These are phyloP conservation scores for Rhinogobio ventralis DNA, from an alignment of 2,797 vertebrate genomes.

Conservation along the genomic window DNA sequence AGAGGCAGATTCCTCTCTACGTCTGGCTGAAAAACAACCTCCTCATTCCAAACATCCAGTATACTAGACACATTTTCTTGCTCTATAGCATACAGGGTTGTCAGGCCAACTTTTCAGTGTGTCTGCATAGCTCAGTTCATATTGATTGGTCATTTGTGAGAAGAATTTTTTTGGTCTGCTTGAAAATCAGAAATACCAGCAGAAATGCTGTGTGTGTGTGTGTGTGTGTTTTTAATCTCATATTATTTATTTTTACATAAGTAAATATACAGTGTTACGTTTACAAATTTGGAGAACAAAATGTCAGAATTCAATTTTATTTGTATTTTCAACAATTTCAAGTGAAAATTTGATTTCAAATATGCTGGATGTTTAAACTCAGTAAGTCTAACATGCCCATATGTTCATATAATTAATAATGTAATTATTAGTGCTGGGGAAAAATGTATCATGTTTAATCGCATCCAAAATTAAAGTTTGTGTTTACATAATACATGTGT, in stretches of 20 bases:
- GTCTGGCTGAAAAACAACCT: conserved; percentile 68
- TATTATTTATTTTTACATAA: background rate
- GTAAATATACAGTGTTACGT: background rate
- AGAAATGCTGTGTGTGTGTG: no score
- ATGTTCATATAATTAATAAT: background rate
- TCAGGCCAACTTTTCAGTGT: background rate
- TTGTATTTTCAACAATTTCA: no score
- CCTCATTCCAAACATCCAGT: conserved; percentile 1
- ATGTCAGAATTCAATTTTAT: no score
- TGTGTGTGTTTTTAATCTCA: no score
- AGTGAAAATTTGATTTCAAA: no score
- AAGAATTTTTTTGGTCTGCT: background rate
- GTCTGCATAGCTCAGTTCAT: conserved; percentile 8
- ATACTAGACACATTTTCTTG: background rate
- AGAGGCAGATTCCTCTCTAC: conserved; percentile 20
- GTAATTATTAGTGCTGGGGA: no score
- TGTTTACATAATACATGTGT: no score
- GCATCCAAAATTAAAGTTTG: no score
- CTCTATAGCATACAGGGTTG: background rate
- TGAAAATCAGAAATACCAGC: no score
- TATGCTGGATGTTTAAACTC: background rate
- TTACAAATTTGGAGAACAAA: background rate
- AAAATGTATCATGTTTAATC: no score
- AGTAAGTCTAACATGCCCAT: background rate
- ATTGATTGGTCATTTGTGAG: background rate